These are phyloP conservation scores for Diadegma fenestrale DNA, from an alignment of 2,888 invertebrate genomes.

Conservation along the genomic window DNA sequence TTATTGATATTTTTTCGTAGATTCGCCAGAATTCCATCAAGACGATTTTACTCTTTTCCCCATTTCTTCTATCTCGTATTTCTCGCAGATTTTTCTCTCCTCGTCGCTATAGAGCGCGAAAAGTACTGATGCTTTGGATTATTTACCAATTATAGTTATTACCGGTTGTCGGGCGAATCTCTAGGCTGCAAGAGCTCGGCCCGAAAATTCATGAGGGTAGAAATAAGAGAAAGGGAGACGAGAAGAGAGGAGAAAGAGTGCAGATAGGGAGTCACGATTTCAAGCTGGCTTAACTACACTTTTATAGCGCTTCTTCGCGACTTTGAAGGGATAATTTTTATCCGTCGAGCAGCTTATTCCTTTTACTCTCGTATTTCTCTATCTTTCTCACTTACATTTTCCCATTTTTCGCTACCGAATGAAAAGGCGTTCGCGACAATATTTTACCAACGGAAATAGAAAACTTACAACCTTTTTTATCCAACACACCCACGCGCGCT, in stretches of 20 bases:
- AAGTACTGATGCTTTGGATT: constrained; percentile 66
- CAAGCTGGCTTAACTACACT: constrained; percentile 79
- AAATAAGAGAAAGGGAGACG: constrained; percentile 60
- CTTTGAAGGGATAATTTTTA: constrained; percentile 83
- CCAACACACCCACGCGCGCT: background rate
- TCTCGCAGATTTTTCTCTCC: background rate
- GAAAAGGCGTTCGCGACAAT: constrained; percentile 1
- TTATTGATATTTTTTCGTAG: background rate
- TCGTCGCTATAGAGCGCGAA: constrained; percentile 22
- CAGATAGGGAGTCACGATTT: constrained; percentile 61
- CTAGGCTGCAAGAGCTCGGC: constrained; percentile 10
- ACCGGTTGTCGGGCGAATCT: constrained; percentile 61
- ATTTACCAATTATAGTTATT: constrained; percentile 79
- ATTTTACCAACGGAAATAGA: background rate
- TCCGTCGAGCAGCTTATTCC: constrained; percentile 73
- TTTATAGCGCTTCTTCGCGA: constrained; percentile 79
- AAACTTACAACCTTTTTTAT: constrained; percentile 3
- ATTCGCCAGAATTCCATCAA: constrained; percentile 24
- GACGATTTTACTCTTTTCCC: background rate
- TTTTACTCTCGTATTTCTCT: constrained; percentile 59
- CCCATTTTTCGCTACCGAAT: background rate
- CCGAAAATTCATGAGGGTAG: constrained; percentile 35
- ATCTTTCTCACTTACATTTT: constrained; percentile 31
- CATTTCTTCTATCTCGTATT: background rate
- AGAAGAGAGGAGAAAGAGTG: constrained; percentile 44